Conservation (phyloP, 1,140 invertebrate genomes). For the Prorops nasuta region DNA sequence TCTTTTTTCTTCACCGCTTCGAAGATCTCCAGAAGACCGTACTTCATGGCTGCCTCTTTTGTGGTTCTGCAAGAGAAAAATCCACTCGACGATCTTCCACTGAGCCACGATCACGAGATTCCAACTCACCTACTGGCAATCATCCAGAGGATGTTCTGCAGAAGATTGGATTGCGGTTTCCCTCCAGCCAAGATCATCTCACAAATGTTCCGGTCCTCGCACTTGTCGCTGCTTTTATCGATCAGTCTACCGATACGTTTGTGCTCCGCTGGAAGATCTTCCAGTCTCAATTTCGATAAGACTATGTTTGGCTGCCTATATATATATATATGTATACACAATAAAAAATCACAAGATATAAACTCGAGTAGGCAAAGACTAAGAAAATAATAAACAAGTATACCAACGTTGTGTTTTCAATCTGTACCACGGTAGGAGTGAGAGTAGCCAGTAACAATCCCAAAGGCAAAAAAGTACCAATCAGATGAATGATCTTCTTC, state of each 20-base stretch:
- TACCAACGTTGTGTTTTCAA: conserved; percentile 42
- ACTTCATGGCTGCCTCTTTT: conserved; percentile 28
- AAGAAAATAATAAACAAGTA: not conserved
- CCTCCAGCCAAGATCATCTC: conserved; percentile 36
- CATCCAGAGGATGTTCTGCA: conserved; percentile 42
- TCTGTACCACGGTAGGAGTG: conserved; percentile 39
- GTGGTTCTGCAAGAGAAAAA: conserved; percentile 31
- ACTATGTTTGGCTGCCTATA: conserved; percentile 40
- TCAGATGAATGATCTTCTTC: conserved; percentile 48
- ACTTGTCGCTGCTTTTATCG: conserved; percentile 11
- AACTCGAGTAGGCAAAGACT: too few relatives aligned
- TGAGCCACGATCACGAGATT: not conserved
- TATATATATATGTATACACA: too few relatives aligned
- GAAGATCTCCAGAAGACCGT: conserved; percentile 42
- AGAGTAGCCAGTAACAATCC: conserved; percentile 49
- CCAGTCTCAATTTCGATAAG: conserved; percentile 39
- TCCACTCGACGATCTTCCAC: too few relatives aligned
- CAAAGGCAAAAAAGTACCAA: conserved; percentile 48
- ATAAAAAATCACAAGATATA: too few relatives aligned
- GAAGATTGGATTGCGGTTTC: conserved; percentile 27
- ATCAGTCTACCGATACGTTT: conserved; percentile 23
- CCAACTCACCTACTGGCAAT: conserved; percentile 37
- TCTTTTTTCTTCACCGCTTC: conserved; percentile 40
- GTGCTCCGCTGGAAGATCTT: conserved; percentile 42
- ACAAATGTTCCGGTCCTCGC: conserved; percentile 45